Evolutionary conservation across 2,113 vertebrate genomes (phyloP).

Genomic region (Cathartes aura): DNA sequence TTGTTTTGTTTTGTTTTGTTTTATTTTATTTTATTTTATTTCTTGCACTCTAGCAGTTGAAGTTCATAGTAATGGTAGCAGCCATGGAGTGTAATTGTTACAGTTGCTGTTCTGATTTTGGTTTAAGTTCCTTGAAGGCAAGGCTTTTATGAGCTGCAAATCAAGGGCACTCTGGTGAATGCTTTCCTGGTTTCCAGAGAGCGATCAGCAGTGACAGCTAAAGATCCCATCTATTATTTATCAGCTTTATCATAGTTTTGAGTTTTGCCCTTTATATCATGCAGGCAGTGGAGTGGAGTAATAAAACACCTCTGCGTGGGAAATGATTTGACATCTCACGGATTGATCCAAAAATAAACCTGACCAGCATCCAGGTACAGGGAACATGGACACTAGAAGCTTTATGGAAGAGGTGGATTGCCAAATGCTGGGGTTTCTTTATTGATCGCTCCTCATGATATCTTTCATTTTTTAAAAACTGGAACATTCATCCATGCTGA

Average conservation of each 20-base stretch:
- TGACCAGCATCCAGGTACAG: neutral
- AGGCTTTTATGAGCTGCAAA: neutral
- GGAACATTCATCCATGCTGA: neutral
- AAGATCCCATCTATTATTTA: slow-evolving; percentile 19
- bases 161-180: neutral
- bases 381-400: neutral
- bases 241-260: slow-evolving; percentile 1
- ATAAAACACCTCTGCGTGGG: neutral
- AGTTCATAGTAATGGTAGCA: neutral
- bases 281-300: neutral
- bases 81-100: neutral
- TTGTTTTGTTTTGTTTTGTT: neutral
- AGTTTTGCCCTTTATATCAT: neutral
- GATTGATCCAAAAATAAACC: neutral
- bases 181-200: neutral
- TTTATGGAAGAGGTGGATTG: neutral
- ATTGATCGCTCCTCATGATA: neutral
- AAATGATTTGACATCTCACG: neutral
- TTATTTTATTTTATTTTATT: neutral
- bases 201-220: neutral
- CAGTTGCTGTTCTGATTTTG: neutral
- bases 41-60: neutral
- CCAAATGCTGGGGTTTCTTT: neutral
- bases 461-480: neutral
- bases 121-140: neutral